Evolutionary conservation across 1,140 invertebrate genomes (phyloP).

Genomic region (Drosophila virilis): DNA sequence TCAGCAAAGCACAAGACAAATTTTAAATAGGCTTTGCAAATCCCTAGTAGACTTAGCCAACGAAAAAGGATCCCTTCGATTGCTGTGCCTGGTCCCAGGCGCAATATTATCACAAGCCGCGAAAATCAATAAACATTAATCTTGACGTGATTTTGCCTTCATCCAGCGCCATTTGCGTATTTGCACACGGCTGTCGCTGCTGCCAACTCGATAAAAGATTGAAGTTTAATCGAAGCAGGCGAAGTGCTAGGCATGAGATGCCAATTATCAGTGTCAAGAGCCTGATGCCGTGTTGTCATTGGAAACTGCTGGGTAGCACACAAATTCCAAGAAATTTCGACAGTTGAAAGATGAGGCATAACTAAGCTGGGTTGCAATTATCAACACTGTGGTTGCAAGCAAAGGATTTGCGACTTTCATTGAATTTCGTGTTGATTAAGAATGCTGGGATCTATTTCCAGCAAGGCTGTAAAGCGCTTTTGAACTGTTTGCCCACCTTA

Average conservation of each 20-base stretch:
- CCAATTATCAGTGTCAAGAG: slow-evolving; percentile 54
- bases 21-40: slow-evolving; percentile 73
- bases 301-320: slow-evolving; percentile 2
- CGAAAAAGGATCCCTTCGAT: slow-evolving; percentile 22
- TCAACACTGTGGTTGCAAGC: neutral
- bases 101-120: slow-evolving; percentile 61
- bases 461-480: neutral
- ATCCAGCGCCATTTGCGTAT: slow-evolving; percentile 76
- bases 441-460: neutral
- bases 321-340: slow-evolving; percentile 7
- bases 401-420: neutral
- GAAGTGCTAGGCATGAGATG: slow-evolving; percentile 1
- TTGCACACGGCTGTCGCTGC: slow-evolving; percentile 31
- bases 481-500: neutral
- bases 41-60: slow-evolving; percentile 74
- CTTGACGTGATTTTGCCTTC: slow-evolving; percentile 75
- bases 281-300: slow-evolving; percentile 3
- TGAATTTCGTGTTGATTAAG: neutral
- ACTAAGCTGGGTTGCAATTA: slow-evolving; percentile 24
- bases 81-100: slow-evolving; percentile 27
- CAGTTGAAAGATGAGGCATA: slow-evolving; percentile 21
- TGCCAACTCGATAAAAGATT: slow-evolving; percentile 60
- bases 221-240: slow-evolving; percentile 55
- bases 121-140: slow-evolving; percentile 82
- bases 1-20: slow-evolving; percentile 32